These are phyloP conservation scores for Ahaetulla prasina DNA, from an alignment of 2,113 vertebrate species.

Conservation along the genomic window DNA sequence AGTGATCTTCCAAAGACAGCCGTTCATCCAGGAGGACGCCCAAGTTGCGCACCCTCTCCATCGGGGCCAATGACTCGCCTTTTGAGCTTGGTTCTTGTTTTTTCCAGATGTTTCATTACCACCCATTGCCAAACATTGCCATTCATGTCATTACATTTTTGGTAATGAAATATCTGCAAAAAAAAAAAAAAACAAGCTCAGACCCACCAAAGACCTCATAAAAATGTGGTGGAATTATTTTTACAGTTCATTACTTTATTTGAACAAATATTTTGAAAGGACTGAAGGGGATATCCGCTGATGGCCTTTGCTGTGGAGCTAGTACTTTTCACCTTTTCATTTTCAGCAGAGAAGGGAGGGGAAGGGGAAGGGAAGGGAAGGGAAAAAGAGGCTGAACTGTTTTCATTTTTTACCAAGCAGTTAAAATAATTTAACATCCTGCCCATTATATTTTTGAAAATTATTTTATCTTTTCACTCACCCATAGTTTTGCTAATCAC, in stretches of 20 bases:
- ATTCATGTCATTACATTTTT: no score
- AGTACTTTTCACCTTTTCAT: neutral
- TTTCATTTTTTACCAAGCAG: neutral
- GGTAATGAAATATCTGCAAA: no score
- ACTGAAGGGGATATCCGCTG: neutral
- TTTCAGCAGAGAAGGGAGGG: neutral
- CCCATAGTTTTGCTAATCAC: slow-evolving; percentile 52
- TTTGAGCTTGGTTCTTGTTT: no score
- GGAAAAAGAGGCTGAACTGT: neutral
- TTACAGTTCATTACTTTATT: neutral
- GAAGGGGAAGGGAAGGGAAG: neutral
- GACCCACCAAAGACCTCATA: no score
- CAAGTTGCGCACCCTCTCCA: no score
- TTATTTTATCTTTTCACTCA: slow-evolving; percentile 10
- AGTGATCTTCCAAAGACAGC: no score
- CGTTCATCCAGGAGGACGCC: no score
- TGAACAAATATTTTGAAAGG: neutral
- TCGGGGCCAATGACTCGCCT: no score
- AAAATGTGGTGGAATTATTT: neutral
- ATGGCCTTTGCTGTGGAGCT: neutral
- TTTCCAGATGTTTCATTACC: no score
- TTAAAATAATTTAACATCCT: slow-evolving; percentile 7
- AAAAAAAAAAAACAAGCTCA: no score
- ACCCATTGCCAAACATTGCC: no score
- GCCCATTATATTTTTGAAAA: slow-evolving; percentile 15